phyloP scores from a whole-genome alignment of 2,113 vertebrate species.

The Brachyistius frenatus region DNA sequence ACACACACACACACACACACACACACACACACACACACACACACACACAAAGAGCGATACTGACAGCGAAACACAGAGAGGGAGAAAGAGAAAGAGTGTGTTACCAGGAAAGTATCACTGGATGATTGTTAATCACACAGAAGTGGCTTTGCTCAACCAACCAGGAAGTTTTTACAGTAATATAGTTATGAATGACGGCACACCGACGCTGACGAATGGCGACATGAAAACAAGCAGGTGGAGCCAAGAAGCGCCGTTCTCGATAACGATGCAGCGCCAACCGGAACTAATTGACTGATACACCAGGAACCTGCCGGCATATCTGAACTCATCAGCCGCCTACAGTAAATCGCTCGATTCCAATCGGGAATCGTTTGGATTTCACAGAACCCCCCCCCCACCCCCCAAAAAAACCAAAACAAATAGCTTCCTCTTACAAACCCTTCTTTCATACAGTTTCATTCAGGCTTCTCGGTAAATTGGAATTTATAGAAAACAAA shows the following conservation, averaged over 20 bases:
- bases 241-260: constrained; percentile 25
- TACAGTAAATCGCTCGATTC: neutral
- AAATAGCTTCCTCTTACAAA: constrained; percentile 1
- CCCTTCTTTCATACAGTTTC: neutral
- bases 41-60: constrained; percentile 32
- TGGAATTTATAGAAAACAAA: no score
- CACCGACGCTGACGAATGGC: neutral
- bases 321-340: neutral
- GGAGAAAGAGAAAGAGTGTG: neutral
- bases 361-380: neutral
- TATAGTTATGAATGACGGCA: neutral
- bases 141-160: constrained; percentile 38
- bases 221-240: constrained; percentile 3
- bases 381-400: neutral
- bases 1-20: no score
- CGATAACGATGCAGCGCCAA: constrained; percentile 3
- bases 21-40: no score
- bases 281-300: constrained; percentile 45
- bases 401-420: no score
- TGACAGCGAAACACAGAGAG: constrained; percentile 13
- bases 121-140: constrained; percentile 29
- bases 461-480: no score
- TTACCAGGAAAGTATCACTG: constrained; percentile 62
- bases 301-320: constrained; percentile 29
- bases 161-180: constrained; percentile 56